Percentiles rank a stretch among this genome's conserved stretches.
Conservation (phyloP, 2,797 vertebrate genomes). For the Ctenopoma kingsleyae region DNA sequence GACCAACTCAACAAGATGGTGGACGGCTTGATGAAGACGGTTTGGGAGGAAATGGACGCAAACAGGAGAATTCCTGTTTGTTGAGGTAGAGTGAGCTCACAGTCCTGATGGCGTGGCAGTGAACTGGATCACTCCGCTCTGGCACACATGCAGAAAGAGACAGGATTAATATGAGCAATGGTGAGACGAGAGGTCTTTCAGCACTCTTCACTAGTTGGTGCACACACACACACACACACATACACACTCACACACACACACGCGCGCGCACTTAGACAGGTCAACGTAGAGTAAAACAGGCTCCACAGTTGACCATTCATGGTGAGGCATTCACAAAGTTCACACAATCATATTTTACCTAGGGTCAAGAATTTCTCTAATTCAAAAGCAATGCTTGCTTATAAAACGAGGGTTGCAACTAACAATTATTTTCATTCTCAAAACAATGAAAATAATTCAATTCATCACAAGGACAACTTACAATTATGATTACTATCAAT, state of each 20-base stretch:
- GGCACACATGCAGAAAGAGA: slow-evolving; percentile 31
- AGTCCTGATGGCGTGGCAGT: slow-evolving; percentile 21
- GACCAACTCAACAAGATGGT: background rate
- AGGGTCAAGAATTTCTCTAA: too few species aligned
- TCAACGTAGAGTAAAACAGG: slow-evolving; percentile 28
- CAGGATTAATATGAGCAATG: slow-evolving; percentile 8
- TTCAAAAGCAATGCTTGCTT: background rate
- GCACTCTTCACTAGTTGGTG: background rate
- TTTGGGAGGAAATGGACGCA: background rate
- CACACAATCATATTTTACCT: slow-evolving; percentile 10
- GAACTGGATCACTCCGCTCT: slow-evolving; percentile 71
- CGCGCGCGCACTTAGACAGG: background rate
- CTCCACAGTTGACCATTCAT: slow-evolving; percentile 34
- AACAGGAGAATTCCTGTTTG: background rate
- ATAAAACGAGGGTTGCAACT: background rate
- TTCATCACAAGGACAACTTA: background rate
- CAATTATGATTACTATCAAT: too few species aligned
- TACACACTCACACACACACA: slow-evolving; percentile 18
- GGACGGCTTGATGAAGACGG: background rate
- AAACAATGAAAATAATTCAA: background rate
- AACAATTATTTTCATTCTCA: background rate
- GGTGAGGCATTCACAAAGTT: background rate
- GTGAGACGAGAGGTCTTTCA: slow-evolving; percentile 9
- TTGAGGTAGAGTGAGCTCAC: slow-evolving; percentile 41
- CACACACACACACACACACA: slow-evolving; percentile 9